Evolutionary conservation across 2,113 vertebrate genomes (phyloP).

Genomic region (Lophotis ruficrista): DNA sequence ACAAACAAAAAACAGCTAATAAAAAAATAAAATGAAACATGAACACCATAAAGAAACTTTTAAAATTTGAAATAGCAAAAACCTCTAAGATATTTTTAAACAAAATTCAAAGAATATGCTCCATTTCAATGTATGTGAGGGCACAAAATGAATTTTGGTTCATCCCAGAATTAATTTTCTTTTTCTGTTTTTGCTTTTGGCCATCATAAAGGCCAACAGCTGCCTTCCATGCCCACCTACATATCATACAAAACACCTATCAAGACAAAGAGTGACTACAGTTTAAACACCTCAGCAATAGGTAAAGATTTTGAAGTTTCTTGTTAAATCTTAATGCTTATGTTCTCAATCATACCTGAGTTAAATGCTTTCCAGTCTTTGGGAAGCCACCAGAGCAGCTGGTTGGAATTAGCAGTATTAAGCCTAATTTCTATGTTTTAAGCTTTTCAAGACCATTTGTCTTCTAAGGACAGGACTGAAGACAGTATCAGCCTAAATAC

Average conservation of each 20-base stretch:
- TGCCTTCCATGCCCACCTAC: neutral
- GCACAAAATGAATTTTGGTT: neutral
- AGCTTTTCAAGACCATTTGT: neutral
- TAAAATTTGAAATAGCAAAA: neutral
- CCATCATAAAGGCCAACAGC: neutral
- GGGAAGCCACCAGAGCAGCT: neutral
- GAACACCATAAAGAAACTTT: neutral
- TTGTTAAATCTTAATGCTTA: neutral
- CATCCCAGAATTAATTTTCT: neutral
- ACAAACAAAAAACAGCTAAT: no score
- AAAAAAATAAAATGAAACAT: neutral
- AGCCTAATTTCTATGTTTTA: neutral
- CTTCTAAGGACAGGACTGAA: neutral
- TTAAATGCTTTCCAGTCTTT: neutral
- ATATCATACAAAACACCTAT: neutral
- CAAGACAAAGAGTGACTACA: neutral
- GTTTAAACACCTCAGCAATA: neutral
- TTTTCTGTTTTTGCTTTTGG: neutral
- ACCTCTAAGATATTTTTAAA: neutral
- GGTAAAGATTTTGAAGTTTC: neutral
- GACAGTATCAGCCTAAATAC: neutral
- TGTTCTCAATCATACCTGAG: neutral
- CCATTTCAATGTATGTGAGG: accelerated
- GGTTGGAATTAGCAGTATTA: neutral
- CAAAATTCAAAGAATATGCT: neutral